Evolutionary conservation across 2,113 vertebrate genomes (phyloP).

Genomic region (Pogonocichla stellata): DNA sequence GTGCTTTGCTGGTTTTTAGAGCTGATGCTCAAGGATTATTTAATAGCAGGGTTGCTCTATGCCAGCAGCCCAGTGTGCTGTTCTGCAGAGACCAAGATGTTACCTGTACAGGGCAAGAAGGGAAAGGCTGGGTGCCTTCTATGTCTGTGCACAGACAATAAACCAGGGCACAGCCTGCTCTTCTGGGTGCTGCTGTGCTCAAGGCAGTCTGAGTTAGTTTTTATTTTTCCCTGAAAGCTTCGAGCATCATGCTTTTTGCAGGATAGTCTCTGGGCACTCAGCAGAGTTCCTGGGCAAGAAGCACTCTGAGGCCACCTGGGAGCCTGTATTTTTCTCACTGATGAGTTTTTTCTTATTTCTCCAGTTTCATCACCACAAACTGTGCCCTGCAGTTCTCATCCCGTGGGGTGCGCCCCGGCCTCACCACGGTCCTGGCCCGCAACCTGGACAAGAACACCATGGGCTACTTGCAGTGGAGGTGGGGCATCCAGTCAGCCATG

Average conservation of each 20-base stretch:
- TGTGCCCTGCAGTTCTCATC: slow-evolving; percentile 94
- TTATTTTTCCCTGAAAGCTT: not conserved
- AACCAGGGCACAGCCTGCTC: not conserved
- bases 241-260: accelerated
- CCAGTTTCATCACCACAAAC: slow-evolving; percentile 90
- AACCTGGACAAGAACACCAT: slow-evolving; percentile 97
- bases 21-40: not conserved
- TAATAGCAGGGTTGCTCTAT: not conserved
- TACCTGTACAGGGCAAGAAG: not conserved
- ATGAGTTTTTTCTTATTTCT: not conserved
- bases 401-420: slow-evolving; percentile 86
- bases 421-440: slow-evolving; percentile 90
- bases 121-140: too few species aligned
- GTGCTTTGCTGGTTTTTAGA: not conserved
- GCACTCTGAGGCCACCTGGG: not conserved
- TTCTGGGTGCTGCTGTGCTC: not conserved
- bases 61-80: not conserved
- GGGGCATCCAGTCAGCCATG: slow-evolving; percentile 96
- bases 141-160: not conserved
- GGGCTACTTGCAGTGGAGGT: slow-evolving; percentile 98
- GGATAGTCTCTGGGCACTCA: not conserved
- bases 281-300: not conserved
- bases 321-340: not conserved
- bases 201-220: not conserved
- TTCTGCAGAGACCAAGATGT: not conserved